Percentiles rank a stretch among this genome's conserved stretches.
phyloP scores from a whole-genome alignment of 1,140 invertebrate species.

The Nylanderia fulva region DNA sequence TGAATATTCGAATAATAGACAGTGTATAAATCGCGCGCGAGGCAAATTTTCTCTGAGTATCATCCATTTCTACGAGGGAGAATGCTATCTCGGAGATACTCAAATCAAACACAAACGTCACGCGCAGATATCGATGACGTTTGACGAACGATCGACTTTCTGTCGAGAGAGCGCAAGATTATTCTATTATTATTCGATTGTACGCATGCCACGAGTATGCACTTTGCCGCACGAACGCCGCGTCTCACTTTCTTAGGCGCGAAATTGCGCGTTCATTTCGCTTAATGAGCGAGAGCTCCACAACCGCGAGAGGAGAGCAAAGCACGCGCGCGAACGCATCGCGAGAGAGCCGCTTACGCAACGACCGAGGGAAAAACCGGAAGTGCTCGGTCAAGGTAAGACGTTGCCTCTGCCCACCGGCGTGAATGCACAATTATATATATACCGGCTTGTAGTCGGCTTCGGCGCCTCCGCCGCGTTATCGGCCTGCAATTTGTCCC shows the following conservation, averaged over 20 bases:
- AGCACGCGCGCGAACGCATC: slow-evolving; percentile 31
- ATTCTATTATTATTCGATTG: background rate
- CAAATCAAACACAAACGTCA: background rate
- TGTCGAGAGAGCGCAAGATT: slow-evolving; percentile 12
- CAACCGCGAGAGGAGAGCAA: background rate
- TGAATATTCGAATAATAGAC: background rate
- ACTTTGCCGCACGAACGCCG: background rate
- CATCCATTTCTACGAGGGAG: background rate
- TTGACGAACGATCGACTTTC: background rate
- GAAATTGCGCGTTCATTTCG: slow-evolving; percentile 40
- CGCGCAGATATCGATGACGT: background rate
- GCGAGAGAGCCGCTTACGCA: slow-evolving; percentile 51
- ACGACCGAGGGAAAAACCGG: slow-evolving; percentile 64
- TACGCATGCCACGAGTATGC: background rate
- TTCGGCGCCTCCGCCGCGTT: background rate
- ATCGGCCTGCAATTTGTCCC: background rate
- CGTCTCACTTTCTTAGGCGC: slow-evolving; percentile 47
- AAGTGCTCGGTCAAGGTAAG: slow-evolving; percentile 75
- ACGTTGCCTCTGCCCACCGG: slow-evolving; percentile 64
- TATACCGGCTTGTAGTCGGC: background rate
- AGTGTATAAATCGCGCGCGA: background rate
- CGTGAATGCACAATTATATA: slow-evolving; percentile 43
- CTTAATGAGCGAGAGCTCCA: slow-evolving; percentile 10
- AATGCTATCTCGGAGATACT: background rate
- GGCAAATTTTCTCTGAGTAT: background rate